phyloP scores from a whole-genome alignment of 2,113 vertebrate species.

The Siphamia tubifer region DNA sequence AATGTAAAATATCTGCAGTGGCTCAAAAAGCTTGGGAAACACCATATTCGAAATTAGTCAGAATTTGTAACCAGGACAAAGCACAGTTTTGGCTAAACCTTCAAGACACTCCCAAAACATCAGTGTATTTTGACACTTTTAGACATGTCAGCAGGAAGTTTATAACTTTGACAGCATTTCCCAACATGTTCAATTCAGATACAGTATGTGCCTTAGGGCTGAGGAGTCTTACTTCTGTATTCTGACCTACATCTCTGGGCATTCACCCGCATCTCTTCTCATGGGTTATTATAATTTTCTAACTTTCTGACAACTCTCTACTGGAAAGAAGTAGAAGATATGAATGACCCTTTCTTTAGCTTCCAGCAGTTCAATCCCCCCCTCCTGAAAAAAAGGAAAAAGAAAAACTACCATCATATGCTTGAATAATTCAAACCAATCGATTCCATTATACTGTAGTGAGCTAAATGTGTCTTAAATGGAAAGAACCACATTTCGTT shows the following conservation, averaged over 20 bases:
- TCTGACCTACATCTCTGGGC: background rate
- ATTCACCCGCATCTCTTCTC: background rate
- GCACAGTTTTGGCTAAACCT: background rate
- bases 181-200: background rate
- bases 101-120: too few species aligned
- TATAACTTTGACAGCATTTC: background rate
- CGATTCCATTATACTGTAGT: slow-evolving; percentile 3
- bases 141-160: background rate
- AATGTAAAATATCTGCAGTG: too few species aligned
- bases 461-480: slow-evolving; percentile 31
- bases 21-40: too few species aligned
- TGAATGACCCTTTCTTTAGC: slow-evolving; percentile 2
- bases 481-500: background rate
- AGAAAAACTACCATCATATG: background rate
- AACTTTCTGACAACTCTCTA: background rate
- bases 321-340: background rate
- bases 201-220: background rate
- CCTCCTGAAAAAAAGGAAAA: too few species aligned
- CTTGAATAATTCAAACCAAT: slow-evolving; percentile 54
- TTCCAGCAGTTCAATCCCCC: background rate
- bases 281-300: background rate
- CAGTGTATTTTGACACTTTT: background rate
- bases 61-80: too few species aligned
- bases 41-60: too few species aligned
- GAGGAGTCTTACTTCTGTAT: background rate